Base-by-base conservation (phyloP, 2,888 invertebrate genomes). In the Macaria liturata region DNA sequence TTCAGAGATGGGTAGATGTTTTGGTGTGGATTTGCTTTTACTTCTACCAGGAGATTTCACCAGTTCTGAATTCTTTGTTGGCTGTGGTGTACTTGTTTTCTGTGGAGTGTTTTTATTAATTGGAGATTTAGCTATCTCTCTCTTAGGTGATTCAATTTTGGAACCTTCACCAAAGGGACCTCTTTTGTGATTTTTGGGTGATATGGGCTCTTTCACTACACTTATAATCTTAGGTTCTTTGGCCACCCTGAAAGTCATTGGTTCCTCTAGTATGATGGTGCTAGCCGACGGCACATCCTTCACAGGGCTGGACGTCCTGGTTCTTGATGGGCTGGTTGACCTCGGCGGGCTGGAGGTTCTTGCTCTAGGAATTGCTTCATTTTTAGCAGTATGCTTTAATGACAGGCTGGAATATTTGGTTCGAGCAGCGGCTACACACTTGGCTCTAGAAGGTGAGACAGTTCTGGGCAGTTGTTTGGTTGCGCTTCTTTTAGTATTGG, bases 281-380 rank as follows among this genome's bases (percentile, higher is more conserved):
- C 68, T 70, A 44, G 73, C 78, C 1, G 64, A 65, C 31, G 62
- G 49, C 20, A 63, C 59, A 54, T 70, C 81, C 63, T 69, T 68
- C 0, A 72, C 55, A 9, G 83, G 83, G 60, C 78, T 86, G 3
- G 69, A 47, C 57, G 67, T 83, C 49, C 67, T 80, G 1, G 59
- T 48, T 62, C 69, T 81, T 31, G 9, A 7, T 9, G 50, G 50
- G 20, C 50, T 50, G 20, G 43, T 42, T 3, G 34, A 5, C 70
- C 43, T 7, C 4, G 42, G 59, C 32, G 81, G 81, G 59, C 77
- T 85, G 4, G 68, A 45, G 51, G 68, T 84, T 45, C 66, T 80
- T 3, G 60, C 49, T 62, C 69, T 83, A 32, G 71, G 66, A 44
- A 77, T 50, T 5, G 82, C 76, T 50, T 84, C 87, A 20, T 83